These are phyloP conservation scores for Octodon degus DNA, from an alignment of 2,113 vertebrate genomes.

Conservation along the genomic window DNA sequence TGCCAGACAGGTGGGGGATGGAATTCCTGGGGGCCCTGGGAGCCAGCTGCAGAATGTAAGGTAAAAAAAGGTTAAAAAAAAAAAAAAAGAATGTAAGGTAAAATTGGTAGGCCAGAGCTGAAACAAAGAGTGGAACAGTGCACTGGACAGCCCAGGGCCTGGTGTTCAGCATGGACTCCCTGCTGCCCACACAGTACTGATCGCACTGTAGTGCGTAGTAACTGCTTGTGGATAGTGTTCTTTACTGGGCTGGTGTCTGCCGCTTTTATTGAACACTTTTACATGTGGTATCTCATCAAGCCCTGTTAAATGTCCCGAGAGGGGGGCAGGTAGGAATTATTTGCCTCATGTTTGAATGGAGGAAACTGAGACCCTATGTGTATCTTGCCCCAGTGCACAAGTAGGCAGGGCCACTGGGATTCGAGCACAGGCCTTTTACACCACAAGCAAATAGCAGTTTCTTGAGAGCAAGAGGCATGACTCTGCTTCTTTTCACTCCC, in stretches of 20 bases:
- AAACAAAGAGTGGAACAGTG: not conserved
- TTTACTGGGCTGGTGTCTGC: not conserved
- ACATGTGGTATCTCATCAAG: not conserved
- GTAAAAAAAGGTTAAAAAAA: not conserved
- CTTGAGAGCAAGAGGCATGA: not conserved
- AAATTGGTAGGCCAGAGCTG: not conserved
- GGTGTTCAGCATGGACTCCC: not conserved
- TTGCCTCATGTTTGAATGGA: conserved; percentile 34
- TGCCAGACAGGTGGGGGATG: not conserved
- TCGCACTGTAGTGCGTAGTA: not conserved
- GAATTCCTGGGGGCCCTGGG: not conserved
- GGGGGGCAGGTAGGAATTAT: not conserved
- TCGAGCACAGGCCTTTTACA: not conserved
- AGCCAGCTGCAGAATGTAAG: conserved; percentile 23
- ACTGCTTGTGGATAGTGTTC: not conserved
- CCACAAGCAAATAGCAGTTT: not conserved
- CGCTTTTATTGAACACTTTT: not conserved
- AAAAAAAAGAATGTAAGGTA: not conserved
- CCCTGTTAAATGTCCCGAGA: conserved; percentile 8
- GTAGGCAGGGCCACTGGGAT: not conserved
- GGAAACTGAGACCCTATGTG: not conserved
- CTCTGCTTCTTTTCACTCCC: not conserved
- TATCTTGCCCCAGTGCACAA: not conserved
- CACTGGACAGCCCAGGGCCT: not conserved
- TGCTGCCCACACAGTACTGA: not conserved